phyloP scores from a whole-genome alignment of 2,797 vertebrate species.

The Morelia viridis region DNA sequence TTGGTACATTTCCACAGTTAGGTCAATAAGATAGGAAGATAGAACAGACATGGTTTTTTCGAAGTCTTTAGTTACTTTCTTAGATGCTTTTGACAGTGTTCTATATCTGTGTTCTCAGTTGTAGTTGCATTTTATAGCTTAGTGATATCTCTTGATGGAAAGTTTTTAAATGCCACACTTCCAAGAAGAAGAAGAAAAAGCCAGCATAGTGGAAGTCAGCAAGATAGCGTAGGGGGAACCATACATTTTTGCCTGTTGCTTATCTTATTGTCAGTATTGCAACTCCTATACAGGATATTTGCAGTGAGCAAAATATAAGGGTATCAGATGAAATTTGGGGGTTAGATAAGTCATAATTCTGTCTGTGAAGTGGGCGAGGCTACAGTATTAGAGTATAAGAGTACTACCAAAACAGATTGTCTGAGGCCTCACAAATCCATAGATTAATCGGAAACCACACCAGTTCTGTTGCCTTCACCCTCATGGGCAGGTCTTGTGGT shows the following conservation, averaged over 20 bases:
- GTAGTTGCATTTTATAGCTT: rapidly evolving
- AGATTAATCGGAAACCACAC: neutral
- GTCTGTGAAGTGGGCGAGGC: neutral
- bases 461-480: neutral
- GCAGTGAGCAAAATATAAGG: neutral
- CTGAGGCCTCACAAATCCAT: neutral
- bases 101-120: neutral
- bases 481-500: too few relatives aligned
- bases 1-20: neutral
- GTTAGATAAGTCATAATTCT: neutral
- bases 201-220: neutral
- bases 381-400: slow-evolving; percentile 34
- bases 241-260: neutral
- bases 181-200: neutral
- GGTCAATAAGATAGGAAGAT: neutral
- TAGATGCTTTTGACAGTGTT: neutral
- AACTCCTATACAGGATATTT: rapidly evolving
- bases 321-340: neutral
- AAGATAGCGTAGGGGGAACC: neutral
- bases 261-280: rapidly evolving
- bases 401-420: neutral
- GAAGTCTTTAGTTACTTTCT: neutral
- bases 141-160: neutral
- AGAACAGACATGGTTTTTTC: neutral
- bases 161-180: neutral